A percentile compares a stretch with the other conserved stretches of the same genome.
These are phyloP conservation scores for Trachythela sp. DNA, from an alignment of 64 coral and sea anemone species.

Conservation along the genomic window DNA sequence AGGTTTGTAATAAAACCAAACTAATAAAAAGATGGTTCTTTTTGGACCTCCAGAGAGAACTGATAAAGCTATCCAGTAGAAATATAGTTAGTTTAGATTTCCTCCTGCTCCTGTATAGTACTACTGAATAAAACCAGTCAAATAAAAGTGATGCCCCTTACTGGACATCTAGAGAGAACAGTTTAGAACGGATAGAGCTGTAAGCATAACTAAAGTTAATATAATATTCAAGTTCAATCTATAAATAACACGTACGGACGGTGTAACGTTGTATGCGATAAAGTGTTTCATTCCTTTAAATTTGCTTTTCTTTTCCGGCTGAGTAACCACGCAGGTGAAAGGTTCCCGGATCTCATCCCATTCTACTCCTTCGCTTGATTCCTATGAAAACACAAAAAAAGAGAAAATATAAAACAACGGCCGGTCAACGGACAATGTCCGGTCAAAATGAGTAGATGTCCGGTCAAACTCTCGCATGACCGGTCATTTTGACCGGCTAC, in stretches of 20 bases:
- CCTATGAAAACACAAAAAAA: not conserved
- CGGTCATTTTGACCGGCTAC: no score
- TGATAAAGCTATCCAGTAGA: not conserved
- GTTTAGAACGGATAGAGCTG: no score
- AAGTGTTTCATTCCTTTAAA: conserved; percentile 99
- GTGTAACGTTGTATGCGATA: conserved; percentile 91
- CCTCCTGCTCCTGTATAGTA: no score
- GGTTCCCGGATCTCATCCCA: conserved; percentile 59
- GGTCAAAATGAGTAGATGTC: no score
- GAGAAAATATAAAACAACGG: no score
- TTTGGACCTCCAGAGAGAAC: not conserved
- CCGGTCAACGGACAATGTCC: no score
- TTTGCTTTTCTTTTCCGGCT: conserved; percentile 97
- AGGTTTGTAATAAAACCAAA: not conserved
- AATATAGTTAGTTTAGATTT: not conserved
- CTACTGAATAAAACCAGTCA: no score
- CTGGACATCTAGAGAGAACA: no score
- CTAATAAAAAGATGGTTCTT: not conserved
- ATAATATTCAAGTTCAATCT: no score
- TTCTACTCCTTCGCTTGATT: conserved; percentile 17
- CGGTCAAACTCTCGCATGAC: no score
- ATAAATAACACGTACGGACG: conserved; percentile 45
- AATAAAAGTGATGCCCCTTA: no score
- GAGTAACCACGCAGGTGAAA: conserved; percentile 67
- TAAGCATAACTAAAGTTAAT: no score